These are phyloP conservation scores for Himalopsyche japonica DNA, from an alignment of 2,888 invertebrate species.

Conservation along the genomic window DNA sequence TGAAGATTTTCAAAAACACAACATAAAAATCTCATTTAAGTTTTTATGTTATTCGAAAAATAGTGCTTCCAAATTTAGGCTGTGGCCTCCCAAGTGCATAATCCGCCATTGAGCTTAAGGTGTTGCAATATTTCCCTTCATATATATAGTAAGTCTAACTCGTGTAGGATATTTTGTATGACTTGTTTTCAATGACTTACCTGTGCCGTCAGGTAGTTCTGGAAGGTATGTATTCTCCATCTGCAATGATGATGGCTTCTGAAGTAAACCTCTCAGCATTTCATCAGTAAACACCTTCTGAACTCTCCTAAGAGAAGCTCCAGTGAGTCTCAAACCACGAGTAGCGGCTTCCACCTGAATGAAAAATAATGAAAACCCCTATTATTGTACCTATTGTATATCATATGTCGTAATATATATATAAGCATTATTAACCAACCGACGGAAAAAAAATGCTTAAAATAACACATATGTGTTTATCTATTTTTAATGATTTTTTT, in stretches of 20 bases:
- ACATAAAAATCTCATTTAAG: no score
- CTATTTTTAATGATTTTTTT: no score
- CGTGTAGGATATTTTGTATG: no score
- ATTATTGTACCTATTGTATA: neutral
- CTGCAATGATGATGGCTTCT: slow-evolving; percentile 68
- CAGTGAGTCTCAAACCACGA: slow-evolving; percentile 45
- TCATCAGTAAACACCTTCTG: slow-evolving; percentile 64
- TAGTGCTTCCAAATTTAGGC: no score
- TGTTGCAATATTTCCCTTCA: no score
- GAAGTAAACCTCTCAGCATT: slow-evolving; percentile 65
- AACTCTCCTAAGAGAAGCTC: slow-evolving; percentile 57
- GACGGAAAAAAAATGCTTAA: no score
- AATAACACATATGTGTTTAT: neutral
- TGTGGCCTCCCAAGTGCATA: no score
- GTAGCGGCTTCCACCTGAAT: slow-evolving; percentile 43
- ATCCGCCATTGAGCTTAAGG: no score
- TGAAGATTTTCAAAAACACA: no score
- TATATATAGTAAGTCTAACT: no score
- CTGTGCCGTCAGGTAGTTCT: slow-evolving; percentile 71
- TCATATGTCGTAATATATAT: neutral
- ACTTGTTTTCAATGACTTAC: slow-evolving; percentile 47
- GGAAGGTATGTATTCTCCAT: slow-evolving; percentile 81
- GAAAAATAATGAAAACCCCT: neutral
- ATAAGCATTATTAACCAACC: neutral
- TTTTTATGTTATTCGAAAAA: no score